Conservation (phyloP, 1,140 invertebrate genomes). For the Tetramorium parvispinum region DNA sequence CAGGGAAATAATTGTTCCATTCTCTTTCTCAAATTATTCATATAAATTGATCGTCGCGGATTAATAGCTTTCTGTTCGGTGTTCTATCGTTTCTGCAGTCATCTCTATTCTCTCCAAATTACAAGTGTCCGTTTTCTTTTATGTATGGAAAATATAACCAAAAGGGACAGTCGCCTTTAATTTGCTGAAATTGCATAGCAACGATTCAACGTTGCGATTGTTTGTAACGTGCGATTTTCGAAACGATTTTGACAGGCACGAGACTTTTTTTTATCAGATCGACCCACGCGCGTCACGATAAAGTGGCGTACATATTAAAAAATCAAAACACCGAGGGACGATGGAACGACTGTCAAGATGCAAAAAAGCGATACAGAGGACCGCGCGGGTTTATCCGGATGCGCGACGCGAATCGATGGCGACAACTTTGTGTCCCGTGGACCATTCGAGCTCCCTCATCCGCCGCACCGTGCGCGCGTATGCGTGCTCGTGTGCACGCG, state of each 20-base stretch:
- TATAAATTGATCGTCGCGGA: not conserved
- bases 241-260: conserved; percentile 41
- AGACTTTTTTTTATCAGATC: conserved; percentile 58
- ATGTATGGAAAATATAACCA: not conserved
- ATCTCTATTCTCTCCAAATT: not conserved
- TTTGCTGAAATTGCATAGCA: not conserved
- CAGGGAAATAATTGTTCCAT: conserved; percentile 9
- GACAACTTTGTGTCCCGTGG: conserved; percentile 42
- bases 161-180: not conserved
- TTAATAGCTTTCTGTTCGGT: not conserved
- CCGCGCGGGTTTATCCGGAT: conserved; percentile 58
- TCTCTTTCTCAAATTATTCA: not conserved
- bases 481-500: conserved; percentile 14
- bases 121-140: not conserved
- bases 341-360: conserved; percentile 57
- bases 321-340: conserved; percentile 58
- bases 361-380: conserved; percentile 59
- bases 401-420: conserved; percentile 39
- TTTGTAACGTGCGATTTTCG: conserved; percentile 20
- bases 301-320: conserved; percentile 55
- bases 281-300: conserved; percentile 47
- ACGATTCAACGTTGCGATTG: not conserved
- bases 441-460: conserved; percentile 24
- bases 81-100: not conserved
- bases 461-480: not conserved